These are phyloP conservation scores for Bombus picipes DNA, from an alignment of 1,140 invertebrate species.

Conservation along the genomic window DNA sequence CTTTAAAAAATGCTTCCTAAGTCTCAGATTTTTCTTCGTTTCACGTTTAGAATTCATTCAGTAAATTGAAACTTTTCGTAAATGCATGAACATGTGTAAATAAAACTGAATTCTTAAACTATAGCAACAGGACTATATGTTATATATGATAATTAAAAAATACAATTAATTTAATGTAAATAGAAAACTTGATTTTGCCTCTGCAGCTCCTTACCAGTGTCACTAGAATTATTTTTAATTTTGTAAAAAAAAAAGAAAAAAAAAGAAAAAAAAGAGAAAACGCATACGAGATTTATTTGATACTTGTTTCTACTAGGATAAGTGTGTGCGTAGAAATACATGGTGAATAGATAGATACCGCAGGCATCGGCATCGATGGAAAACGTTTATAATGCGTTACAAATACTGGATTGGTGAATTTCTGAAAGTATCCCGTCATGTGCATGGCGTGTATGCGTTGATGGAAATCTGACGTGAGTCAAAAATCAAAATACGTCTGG, in stretches of 20 bases:
- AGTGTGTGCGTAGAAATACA: background rate
- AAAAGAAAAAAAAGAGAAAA: background rate
- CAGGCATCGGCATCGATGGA: constrained; percentile 19
- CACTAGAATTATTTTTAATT: background rate
- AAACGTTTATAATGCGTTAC: constrained; percentile 44
- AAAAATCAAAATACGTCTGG: constrained; percentile 28
- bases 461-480: constrained; percentile 28
- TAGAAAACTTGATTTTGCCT: background rate
- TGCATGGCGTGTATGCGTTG: constrained; percentile 14
- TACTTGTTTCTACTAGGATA: background rate
- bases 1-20: too few relatives aligned
- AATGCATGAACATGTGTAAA: background rate
- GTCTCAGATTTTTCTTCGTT: too few relatives aligned
- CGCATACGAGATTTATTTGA: background rate
- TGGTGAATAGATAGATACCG: background rate
- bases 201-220: background rate
- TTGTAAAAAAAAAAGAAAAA: background rate
- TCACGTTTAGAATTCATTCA: background rate
- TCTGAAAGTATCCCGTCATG: constrained; percentile 35
- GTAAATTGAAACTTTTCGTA: background rate
- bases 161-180: background rate
- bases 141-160: background rate
- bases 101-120: background rate
- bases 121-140: background rate
- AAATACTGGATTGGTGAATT: constrained; percentile 20